phyloP scores from a whole-genome alignment of 2,797 vertebrate genomes.

The Anguilla marmorata region DNA sequence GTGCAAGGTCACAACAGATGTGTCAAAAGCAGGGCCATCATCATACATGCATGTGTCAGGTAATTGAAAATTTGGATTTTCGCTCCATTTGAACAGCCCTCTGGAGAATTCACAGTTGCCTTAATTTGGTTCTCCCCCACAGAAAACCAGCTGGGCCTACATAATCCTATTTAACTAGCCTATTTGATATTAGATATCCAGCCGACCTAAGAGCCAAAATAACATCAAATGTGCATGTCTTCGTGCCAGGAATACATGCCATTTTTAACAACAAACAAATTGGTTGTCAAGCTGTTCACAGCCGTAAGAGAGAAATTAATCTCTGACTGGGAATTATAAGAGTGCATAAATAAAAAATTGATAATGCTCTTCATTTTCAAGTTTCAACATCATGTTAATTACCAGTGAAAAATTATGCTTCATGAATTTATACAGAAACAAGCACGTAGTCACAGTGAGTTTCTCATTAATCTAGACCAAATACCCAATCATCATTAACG shows the following conservation, averaged over 20 bases:
- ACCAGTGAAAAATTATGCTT: neutral
- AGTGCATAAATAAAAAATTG: neutral
- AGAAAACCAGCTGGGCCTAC: neutral
- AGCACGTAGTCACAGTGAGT: neutral
- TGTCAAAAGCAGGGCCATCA: neutral
- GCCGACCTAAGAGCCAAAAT: neutral
- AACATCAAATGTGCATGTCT: neutral
- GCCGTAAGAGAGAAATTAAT: neutral
- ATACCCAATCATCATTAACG: neutral
- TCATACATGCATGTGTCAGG: neutral
- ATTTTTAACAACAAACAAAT: neutral
- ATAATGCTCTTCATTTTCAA: neutral
- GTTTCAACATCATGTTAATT: neutral
- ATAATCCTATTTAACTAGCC: neutral
- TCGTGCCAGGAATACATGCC: neutral
- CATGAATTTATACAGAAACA: neutral
- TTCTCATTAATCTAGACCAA: neutral
- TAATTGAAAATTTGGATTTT: neutral
- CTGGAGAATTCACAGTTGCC: neutral
- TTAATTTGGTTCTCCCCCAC: neutral
- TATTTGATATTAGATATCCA: neutral
- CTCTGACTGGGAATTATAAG: neutral
- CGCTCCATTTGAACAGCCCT: neutral
- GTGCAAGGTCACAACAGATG: neutral
- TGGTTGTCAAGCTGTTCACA: neutral